These are phyloP conservation scores for Monopis laevigella DNA, from an alignment of 2,888 invertebrate species.

Conservation along the genomic window DNA sequence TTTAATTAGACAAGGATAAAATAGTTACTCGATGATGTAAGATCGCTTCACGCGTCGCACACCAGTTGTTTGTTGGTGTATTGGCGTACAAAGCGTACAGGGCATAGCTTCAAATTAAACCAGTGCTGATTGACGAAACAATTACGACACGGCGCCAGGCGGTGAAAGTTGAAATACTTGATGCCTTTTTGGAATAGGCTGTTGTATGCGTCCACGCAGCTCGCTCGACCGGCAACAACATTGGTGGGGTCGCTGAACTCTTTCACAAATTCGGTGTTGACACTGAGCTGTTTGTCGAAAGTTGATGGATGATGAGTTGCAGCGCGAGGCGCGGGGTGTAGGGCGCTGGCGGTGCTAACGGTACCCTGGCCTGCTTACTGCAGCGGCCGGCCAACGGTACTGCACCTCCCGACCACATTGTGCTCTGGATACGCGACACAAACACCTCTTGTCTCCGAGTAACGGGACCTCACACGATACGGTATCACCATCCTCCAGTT, in stretches of 20 bases:
- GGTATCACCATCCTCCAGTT: background rate
- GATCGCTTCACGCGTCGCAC: no score
- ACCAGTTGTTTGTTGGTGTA: no score
- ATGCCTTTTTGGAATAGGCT: constrained; percentile 25
- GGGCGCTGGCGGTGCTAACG: constrained; percentile 13
- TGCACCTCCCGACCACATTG: constrained; percentile 8
- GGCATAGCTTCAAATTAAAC: constrained; percentile 13
- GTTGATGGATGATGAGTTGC: constrained; percentile 1
- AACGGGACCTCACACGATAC: no score
- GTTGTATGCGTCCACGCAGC: constrained; percentile 9
- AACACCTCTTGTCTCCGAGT: background rate
- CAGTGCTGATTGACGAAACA: constrained; percentile 29
- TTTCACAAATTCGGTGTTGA: constrained; percentile 8
- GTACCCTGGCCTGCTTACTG: constrained; percentile 16
- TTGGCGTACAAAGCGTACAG: no score
- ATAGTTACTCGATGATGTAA: no score
- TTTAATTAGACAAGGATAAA: no score
- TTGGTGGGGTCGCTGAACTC: constrained; percentile 22
- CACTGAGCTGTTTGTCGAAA: constrained; percentile 8
- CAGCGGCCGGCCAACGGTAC: constrained; percentile 15
- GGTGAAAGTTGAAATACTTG: constrained; percentile 36
- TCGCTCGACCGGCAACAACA: constrained; percentile 17
- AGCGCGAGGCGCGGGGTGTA: background rate
- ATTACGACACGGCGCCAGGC: constrained; percentile 23
- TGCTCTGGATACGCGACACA: constrained; percentile 5